Percentiles rank a stretch among this genome's conserved stretches.
These are phyloP conservation scores for Myrmecophaga tridactyla DNA, from an alignment of 2,113 vertebrate genomes.

Conservation along the genomic window DNA sequence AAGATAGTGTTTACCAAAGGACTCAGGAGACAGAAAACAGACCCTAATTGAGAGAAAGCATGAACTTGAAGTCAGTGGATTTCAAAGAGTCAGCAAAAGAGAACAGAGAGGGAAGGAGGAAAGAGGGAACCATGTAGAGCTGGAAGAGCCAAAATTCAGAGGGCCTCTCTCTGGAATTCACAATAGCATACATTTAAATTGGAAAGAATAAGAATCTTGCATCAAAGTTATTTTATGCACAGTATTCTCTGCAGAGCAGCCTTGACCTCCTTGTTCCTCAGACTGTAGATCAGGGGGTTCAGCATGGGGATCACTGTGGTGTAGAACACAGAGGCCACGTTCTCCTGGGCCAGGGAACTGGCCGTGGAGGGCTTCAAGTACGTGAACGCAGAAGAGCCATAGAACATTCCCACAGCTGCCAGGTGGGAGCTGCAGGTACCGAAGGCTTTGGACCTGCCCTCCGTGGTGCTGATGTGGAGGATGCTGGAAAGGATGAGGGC, in stretches of 20 bases:
- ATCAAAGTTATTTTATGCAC: background rate
- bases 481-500: conserved; percentile 69
- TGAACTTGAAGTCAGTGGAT: background rate
- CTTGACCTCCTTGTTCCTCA: conserved; percentile 80
- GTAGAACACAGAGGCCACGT: conserved; percentile 76
- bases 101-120: background rate
- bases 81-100: background rate
- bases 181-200: background rate
- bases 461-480: conserved; percentile 57
- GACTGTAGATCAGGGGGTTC: conserved; percentile 22
- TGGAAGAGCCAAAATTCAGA: background rate
- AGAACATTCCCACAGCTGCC: conserved; percentile 67
- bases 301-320: conserved; percentile 78
- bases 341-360: conserved; percentile 70
- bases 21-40: background rate
- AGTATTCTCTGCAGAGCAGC: conserved; percentile 49
- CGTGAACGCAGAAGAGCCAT: conserved; percentile 66
- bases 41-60: background rate
- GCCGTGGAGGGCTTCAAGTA: conserved; percentile 73
- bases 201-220: background rate
- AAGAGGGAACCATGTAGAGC: no score
- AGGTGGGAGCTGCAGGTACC: conserved; percentile 72
- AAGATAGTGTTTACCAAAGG: background rate
- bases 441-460: conserved; percentile 75
- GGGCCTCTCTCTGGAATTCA: background rate